Conservation (phyloP, 2,113 vertebrate genomes). For the Tor tambroides region DNA sequence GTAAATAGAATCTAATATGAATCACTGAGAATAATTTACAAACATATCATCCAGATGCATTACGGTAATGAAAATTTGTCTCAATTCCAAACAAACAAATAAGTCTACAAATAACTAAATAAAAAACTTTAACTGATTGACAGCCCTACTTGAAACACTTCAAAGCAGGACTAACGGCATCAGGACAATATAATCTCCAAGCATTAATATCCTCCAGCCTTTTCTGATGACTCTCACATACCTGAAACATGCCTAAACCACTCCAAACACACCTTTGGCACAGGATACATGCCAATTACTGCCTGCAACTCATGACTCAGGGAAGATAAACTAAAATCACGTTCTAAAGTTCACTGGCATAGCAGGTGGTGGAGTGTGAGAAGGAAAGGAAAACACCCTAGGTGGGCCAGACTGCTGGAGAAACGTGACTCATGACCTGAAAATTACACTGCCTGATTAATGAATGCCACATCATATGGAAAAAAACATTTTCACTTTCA, state of each 20-base stretch:
- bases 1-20: too few species aligned
- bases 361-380: conserved; percentile 7
- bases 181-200: neutral
- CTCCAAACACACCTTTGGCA: conserved; percentile 49
- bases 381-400: conserved; percentile 17
- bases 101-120: too few species aligned
- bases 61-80: neutral
- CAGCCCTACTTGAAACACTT: neutral
- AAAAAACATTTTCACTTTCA: neutral
- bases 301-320: conserved; percentile 42
- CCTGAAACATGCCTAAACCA: conserved; percentile 43
- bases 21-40: too few species aligned
- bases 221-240: conserved; percentile 11
- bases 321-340: conserved; percentile 36
- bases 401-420: neutral
- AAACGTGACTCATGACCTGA: neutral
- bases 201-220: neutral
- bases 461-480: conserved; percentile 9
- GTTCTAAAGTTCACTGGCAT: conserved; percentile 26
- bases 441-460: conserved; percentile 1
- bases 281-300: conserved; percentile 35
- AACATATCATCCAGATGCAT: neutral
- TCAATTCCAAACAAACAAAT: neutral
- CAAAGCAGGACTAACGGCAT: neutral
- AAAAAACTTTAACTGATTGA: neutral